A percentile compares a stretch with the other conserved stretches of the same genome.
These are phyloP conservation scores for Oenanthe melanoleuca DNA, from an alignment of 2,113 vertebrate genomes.

Conservation along the genomic window DNA sequence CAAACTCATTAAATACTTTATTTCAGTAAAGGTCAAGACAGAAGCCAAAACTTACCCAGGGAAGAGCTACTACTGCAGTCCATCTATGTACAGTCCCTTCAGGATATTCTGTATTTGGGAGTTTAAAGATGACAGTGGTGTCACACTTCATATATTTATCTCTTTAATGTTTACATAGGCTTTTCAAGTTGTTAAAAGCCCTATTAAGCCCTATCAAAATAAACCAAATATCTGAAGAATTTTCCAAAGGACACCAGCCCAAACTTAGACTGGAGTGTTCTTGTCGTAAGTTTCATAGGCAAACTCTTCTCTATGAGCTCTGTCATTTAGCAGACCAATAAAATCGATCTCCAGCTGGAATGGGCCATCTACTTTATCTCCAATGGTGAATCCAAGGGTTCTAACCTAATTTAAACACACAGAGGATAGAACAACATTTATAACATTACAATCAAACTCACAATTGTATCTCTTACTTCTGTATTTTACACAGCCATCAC, in stretches of 20 bases:
- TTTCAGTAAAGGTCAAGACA: not conserved
- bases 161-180: not conserved
- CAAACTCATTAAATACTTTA: not conserved
- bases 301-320: conserved; percentile 88
- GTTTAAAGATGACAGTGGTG: accelerated
- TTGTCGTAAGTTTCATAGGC: conserved; percentile 88
- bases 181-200: not conserved
- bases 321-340: conserved; percentile 84
- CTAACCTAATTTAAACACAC: conserved; percentile 77
- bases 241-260: not conserved
- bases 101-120: not conserved
- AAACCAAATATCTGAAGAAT: not conserved
- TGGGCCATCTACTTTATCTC: conserved; percentile 88
- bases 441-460: not conserved
- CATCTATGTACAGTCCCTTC: not conserved
- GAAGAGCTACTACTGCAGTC: not conserved
- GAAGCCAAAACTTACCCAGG: not conserved
- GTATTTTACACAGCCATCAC: not conserved
- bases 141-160: not conserved
- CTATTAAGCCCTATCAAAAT: not conserved
- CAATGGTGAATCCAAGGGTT: conserved; percentile 89
- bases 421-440: not conserved
- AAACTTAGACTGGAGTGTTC: conserved; percentile 53
- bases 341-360: conserved; percentile 95
- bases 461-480: accelerated